Conservation (phyloP, 2,888 invertebrate genomes). For the Sepioteuthis lessoniana region DNA sequence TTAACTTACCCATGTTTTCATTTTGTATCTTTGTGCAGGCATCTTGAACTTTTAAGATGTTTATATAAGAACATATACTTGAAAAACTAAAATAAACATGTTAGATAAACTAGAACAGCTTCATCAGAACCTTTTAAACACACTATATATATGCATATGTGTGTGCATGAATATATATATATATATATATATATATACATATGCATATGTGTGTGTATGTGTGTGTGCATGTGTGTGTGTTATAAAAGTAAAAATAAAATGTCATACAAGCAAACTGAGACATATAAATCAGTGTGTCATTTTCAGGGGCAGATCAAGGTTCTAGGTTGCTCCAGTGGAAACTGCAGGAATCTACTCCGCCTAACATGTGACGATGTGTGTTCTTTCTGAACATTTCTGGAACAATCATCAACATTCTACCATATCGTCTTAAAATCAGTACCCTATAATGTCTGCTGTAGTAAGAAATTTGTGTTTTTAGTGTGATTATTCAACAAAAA, state of each 20-base stretch:
- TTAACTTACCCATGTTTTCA: no score
- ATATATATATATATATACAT: neutral
- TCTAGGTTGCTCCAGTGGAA: conserved; percentile 33
- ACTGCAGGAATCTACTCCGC: neutral
- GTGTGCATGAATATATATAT: neutral
- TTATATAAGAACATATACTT: no score
- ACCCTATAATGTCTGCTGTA: neutral
- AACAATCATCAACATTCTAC: conserved; percentile 16
- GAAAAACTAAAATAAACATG: no score
- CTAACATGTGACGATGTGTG: conserved; percentile 19
- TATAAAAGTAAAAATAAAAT: neutral
- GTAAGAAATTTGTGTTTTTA: neutral
- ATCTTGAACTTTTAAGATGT: no score
- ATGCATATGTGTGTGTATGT: neutral
- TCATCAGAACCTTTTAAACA: no score
- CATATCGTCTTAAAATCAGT: neutral
- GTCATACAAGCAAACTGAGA: neutral
- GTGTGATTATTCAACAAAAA: neutral
- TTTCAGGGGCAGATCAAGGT: neutral
- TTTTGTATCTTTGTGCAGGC: no score
- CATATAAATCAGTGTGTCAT: conserved; percentile 25
- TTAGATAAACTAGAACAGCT: no score
- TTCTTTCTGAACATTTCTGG: conserved; percentile 10
- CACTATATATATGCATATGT: neutral
- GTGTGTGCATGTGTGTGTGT: neutral